phyloP scores from a whole-genome alignment of 2,113 vertebrate species.

The Anhinga rufa region DNA sequence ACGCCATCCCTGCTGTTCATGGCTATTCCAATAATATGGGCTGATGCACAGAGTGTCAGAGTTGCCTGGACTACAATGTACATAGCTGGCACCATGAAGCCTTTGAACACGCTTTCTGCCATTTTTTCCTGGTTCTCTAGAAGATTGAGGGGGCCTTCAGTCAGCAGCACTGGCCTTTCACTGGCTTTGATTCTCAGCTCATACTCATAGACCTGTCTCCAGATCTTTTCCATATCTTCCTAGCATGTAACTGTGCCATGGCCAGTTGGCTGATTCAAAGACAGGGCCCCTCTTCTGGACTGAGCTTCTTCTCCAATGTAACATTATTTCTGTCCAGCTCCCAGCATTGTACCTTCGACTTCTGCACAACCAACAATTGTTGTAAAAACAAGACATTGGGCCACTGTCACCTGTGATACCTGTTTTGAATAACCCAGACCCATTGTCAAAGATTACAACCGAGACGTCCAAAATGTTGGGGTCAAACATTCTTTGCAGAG shows the following conservation, averaged over 20 bases:
- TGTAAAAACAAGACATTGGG: conserved; percentile 39
- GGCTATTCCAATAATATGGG: conserved; percentile 57
- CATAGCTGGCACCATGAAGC: conserved; percentile 57
- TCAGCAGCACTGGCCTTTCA: conserved; percentile 50
- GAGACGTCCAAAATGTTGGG: background rate
- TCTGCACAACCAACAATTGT: conserved; percentile 31
- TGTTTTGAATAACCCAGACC: conserved; percentile 61
- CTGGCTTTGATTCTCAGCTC: conserved; percentile 53
- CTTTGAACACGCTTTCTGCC: conserved; percentile 62
- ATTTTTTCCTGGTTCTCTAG: conserved; percentile 49
- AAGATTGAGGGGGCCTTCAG: conserved; percentile 60
- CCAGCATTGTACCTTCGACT: background rate
- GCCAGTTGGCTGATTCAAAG: conserved; percentile 32
- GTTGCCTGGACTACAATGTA: conserved; percentile 57
- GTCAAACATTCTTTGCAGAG: background rate
- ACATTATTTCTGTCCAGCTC: conserved; percentile 12
- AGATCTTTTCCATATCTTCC: conserved; percentile 62
- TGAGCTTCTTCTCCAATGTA: conserved; percentile 57
- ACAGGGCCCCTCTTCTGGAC: background rate
- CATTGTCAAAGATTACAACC: conserved; percentile 67
- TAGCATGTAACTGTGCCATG: conserved; percentile 54
- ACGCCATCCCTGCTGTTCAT: conserved; percentile 57
- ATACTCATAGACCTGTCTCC: conserved; percentile 60
- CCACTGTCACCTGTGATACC: conserved; percentile 59
- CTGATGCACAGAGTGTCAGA: conserved; percentile 43